Conservation (phyloP, 2,113 vertebrate genomes). For the Thunnus maccoyii region DNA sequence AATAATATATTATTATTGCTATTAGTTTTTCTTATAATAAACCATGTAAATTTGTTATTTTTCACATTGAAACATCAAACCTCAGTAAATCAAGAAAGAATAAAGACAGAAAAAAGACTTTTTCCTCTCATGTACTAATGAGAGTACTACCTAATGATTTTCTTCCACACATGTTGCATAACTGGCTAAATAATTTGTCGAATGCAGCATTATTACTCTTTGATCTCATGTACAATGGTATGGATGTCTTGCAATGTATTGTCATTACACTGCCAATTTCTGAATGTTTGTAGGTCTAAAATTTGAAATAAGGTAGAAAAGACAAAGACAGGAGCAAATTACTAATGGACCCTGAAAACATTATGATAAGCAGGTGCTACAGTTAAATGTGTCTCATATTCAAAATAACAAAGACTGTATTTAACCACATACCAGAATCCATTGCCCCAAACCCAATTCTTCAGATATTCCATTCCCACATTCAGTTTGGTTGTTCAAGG, state of each 20-base stretch:
- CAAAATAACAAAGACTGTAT: conserved; percentile 13
- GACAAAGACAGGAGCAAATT: neutral
- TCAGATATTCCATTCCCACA: conserved; percentile 36
- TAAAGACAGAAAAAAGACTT: too few relatives aligned
- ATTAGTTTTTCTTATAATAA: too few relatives aligned
- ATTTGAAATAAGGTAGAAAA: neutral
- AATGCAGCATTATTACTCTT: neutral
- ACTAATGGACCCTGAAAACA: neutral
- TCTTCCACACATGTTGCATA: neutral
- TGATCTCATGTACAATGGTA: neutral
- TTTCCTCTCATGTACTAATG: too few relatives aligned
- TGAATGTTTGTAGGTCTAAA: neutral
- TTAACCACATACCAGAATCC: neutral
- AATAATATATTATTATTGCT: too few relatives aligned
- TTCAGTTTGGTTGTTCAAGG: conserved; percentile 42
- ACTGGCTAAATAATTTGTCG: neutral
- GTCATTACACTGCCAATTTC: neutral
- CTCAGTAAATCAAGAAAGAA: neutral
- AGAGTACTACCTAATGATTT: neutral
- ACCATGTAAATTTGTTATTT: neutral
- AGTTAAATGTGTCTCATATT: conserved; percentile 8
- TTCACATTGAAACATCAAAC: neutral
- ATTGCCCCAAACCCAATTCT: neutral
- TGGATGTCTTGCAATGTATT: neutral
- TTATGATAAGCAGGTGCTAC: neutral